phyloP scores from a whole-genome alignment of 2,113 vertebrate species.

The Nannospalax galili region DNA sequence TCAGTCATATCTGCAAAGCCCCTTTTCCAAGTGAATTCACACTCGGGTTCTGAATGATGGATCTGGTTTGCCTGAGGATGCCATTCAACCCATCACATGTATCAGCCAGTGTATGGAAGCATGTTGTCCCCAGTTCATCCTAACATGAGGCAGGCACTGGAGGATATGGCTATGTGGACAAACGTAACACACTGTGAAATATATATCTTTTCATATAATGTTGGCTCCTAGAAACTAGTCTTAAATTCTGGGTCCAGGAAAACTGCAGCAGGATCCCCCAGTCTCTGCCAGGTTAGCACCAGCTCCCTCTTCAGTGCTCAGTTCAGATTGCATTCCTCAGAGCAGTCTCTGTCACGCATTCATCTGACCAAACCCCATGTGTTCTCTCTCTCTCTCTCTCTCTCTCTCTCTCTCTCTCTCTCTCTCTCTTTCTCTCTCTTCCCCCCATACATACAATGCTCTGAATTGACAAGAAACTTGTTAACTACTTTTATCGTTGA shows the following conservation, averaged over 20 bases:
- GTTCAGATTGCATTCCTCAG: neutral
- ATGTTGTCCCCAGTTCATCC: neutral
- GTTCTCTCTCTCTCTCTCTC: neutral
- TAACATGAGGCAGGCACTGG: neutral
- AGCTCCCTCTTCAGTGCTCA: neutral
- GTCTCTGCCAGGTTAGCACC: neutral
- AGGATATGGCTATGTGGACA: neutral
- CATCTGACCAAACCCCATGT: neutral
- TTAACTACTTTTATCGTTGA: accelerated
- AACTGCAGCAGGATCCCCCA: neutral
- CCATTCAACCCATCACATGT: too few relatives aligned
- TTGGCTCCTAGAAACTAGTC: neutral
- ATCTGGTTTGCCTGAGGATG: too few relatives aligned
- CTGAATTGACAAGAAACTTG: neutral
- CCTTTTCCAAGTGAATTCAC: too few relatives aligned
- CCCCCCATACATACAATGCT: neutral
- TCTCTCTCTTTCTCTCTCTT: neutral
- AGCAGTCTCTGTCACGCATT: too few relatives aligned
- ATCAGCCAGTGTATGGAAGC: too few relatives aligned
- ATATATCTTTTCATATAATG: neutral
- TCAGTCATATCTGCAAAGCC: too few relatives aligned
- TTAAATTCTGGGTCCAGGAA: neutral
- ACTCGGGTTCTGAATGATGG: too few relatives aligned
- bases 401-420: neutral
- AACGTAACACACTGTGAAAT: neutral